These are phyloP conservation scores for Megaceryle torquata DNA, from an alignment of 2,113 vertebrate species.

Conservation along the genomic window DNA sequence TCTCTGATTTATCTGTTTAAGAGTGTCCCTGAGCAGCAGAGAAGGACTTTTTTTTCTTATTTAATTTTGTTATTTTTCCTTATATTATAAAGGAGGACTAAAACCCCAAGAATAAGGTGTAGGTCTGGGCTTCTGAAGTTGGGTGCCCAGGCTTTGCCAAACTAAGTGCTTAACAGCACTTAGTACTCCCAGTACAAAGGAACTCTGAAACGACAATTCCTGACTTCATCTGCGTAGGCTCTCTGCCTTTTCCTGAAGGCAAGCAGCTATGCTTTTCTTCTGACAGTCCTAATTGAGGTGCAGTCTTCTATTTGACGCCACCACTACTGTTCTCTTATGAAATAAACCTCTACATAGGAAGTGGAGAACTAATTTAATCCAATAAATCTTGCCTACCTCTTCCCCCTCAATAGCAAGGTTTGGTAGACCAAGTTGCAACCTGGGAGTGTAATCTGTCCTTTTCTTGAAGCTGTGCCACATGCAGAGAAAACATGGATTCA, in stretches of 20 bases:
- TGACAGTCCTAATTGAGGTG: neutral
- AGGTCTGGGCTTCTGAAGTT: neutral
- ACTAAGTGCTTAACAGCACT: neutral
- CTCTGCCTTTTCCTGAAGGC: neutral
- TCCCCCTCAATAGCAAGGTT: neutral
- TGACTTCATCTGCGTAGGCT: neutral
- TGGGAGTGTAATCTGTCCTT: neutral
- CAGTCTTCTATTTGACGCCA: neutral
- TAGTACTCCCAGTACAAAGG: neutral
- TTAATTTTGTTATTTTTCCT: neutral
- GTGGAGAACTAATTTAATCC: neutral
- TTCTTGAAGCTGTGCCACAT: neutral
- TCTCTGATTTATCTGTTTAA: neutral
- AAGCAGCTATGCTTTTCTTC: neutral
- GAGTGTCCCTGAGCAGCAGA: neutral
- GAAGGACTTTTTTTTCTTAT: neutral
- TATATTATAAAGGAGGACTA: neutral
- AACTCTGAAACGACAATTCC: neutral
- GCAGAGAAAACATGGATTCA: fast-evolving
- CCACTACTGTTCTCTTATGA: fast-evolving
- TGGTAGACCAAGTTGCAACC: neutral
- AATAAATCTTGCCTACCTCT: neutral
- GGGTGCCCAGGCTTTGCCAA: neutral
- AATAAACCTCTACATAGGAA: neutral
- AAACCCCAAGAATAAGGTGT: neutral